Conservation (phyloP, 2,797 vertebrate species). For the Clamator glandarius region DNA sequence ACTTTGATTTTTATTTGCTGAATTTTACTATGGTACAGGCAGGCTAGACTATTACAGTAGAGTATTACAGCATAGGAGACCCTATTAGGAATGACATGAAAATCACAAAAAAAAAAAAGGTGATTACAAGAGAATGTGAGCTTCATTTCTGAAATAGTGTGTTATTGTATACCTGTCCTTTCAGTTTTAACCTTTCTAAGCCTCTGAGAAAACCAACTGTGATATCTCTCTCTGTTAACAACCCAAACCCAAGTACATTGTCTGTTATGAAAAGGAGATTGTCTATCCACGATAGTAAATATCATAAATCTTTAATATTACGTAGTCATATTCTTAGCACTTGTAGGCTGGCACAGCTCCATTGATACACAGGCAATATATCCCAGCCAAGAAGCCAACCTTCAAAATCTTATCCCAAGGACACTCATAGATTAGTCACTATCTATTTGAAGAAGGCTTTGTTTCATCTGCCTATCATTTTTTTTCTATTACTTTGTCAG, state of each 20-base stretch:
- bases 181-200: background rate
- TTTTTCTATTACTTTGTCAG: background rate
- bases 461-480: background rate
- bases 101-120: background rate
- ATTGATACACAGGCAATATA: background rate
- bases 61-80: background rate
- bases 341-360: background rate
- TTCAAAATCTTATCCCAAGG: background rate
- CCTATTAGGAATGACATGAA: background rate
- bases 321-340: background rate
- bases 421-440: background rate
- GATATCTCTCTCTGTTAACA: slow-evolving; percentile 7
- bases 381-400: background rate
- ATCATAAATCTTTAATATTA: background rate
- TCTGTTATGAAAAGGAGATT: background rate
- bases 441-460: background rate
- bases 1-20: background rate
- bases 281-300: background rate
- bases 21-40: background rate
- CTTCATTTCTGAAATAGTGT: background rate
- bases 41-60: background rate
- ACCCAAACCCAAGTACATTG: background rate
- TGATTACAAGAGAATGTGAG: background rate
- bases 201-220: background rate
- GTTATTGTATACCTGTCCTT: background rate